Evolutionary conservation across 2,888 invertebrate genomes (phyloP).

Genomic region (Oxystoma pomonae): DNA sequence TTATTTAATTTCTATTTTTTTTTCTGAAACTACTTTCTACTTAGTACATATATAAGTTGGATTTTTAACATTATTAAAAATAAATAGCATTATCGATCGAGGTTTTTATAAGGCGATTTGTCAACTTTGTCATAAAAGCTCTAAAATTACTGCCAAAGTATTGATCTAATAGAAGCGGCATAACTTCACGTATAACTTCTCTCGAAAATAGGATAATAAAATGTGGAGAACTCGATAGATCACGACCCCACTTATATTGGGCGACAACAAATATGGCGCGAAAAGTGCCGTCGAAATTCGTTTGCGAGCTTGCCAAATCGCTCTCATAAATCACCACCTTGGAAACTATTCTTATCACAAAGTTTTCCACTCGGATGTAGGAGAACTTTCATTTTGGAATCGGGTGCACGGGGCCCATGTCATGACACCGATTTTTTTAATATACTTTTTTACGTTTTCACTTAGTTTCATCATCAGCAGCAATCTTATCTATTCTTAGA

Average conservation of each 20-base stretch:
- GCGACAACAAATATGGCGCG: slow-evolving; percentile 3
- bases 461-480: too few species aligned
- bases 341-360: slow-evolving; percentile 18
- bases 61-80: too few species aligned
- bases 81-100: too few species aligned
- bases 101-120: too few species aligned
- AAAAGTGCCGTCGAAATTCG: neutral
- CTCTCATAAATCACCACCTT: slow-evolving; percentile 20
- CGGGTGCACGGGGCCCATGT: neutral
- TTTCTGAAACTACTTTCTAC: too few species aligned
- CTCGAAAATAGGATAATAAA: neutral
- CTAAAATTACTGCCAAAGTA: too few species aligned
- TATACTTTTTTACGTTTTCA: too few species aligned
- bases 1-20: too few species aligned
- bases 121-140: too few species aligned
- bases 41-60: too few species aligned
- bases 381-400: neutral
- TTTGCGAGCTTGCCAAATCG: slow-evolving; percentile 19
- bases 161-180: neutral
- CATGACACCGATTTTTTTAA: too few species aligned
- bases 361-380: neutral
- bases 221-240: neutral
- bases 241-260: neutral
- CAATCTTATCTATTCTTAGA: too few species aligned
- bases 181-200: neutral